A percentile compares a stretch with the other conserved stretches of the same genome.
Conservation (phyloP, 1,140 invertebrate genomes). For the Eumeta japonica region DNA sequence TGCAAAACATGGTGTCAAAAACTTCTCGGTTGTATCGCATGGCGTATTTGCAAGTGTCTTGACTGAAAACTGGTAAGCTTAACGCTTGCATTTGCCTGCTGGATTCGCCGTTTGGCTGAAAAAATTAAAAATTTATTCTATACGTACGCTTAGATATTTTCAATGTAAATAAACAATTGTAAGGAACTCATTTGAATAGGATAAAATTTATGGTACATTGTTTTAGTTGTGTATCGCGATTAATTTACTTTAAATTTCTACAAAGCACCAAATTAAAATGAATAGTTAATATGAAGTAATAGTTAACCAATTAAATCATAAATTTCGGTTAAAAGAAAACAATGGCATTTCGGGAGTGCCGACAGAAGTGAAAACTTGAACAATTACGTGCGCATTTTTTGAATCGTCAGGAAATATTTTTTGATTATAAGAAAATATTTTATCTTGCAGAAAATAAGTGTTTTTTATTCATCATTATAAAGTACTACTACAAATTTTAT, state of each 20-base stretch:
- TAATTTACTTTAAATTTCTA: not conserved
- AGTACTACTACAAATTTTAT: too few species aligned
- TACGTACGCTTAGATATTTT: not conserved
- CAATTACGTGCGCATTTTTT: too few species aligned
- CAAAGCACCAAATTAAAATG: not conserved
- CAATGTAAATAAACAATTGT: not conserved
- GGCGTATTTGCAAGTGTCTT: conserved; percentile 34
- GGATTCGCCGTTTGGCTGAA: conserved; percentile 32
- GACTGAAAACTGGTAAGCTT: conserved; percentile 32
- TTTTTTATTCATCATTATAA: too few species aligned
- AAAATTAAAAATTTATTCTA: conserved; percentile 4
- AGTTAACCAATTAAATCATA: too few species aligned
- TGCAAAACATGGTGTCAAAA: conserved; percentile 54
- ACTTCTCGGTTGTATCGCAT: conserved; percentile 40
- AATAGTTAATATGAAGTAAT: not conserved
- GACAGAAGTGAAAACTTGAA: too few species aligned
- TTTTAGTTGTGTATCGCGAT: too few species aligned
- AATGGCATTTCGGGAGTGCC: too few species aligned
- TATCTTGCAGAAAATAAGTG: too few species aligned
- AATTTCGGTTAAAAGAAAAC: too few species aligned
- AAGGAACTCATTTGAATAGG: not conserved
- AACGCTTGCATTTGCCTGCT: conserved; percentile 27
- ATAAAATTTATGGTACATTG: not conserved
- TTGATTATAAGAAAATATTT: too few species aligned
- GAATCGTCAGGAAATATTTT: too few species aligned